These are phyloP conservation scores for Ceyx cyanopectus DNA, from an alignment of 2,113 vertebrate genomes.

Conservation along the genomic window DNA sequence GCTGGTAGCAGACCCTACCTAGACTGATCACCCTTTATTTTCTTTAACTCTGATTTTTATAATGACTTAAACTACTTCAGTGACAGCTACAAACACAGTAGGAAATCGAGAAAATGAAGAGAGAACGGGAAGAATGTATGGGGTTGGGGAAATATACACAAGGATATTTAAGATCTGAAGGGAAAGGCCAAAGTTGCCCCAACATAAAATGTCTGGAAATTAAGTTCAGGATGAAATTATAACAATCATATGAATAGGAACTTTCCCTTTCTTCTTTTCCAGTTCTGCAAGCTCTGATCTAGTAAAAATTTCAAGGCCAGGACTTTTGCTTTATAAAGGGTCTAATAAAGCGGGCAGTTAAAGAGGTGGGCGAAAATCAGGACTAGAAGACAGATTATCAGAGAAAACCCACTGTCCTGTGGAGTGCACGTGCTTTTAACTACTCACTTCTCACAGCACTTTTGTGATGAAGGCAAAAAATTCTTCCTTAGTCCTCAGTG, in stretches of 20 bases:
- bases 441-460: neutral
- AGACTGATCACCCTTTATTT: neutral
- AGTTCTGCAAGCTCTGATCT: neutral
- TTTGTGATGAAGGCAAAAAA: neutral
- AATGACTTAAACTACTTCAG: neutral
- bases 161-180: neutral
- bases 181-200: neutral
- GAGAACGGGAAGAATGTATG: neutral
- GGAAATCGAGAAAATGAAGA: neutral
- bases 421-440: neutral
- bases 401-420: neutral
- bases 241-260: neutral
- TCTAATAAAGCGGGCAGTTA: rapidly evolving
- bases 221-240: neutral
- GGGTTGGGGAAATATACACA: neutral
- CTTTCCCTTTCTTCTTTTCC: neutral
- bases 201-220: neutral
- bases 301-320: neutral
- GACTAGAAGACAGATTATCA: neutral
- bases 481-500: rapidly evolving
- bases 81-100: neutral
- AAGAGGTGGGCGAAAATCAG: neutral
- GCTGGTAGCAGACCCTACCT: neutral
- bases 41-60: neutral
- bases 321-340: neutral